phyloP scores from a whole-genome alignment of 2,888 invertebrate species.

The Pheosia tremula region DNA sequence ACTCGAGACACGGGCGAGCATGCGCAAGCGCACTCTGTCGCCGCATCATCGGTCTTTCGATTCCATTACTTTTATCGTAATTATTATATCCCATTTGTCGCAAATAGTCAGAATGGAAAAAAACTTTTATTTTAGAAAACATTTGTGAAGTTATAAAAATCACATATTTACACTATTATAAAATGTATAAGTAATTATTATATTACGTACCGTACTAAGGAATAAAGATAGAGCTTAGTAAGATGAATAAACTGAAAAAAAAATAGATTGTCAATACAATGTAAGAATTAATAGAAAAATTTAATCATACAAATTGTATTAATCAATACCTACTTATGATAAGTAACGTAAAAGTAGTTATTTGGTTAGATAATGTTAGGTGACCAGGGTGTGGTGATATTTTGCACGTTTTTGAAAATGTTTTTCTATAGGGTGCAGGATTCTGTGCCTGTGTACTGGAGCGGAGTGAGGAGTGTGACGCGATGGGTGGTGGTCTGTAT shows the following conservation, averaged over 20 bases:
- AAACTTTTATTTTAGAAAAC: constrained; percentile 64
- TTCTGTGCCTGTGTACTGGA: constrained; percentile 70
- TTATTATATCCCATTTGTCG: constrained; percentile 58
- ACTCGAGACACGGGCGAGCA: not conserved
- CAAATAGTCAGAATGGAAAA: constrained; percentile 47
- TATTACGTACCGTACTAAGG: constrained; percentile 76
- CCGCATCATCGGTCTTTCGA: constrained; percentile 40
- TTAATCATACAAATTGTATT: constrained; percentile 77
- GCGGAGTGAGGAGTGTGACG: constrained; percentile 61
- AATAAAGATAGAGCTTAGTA: constrained; percentile 84
- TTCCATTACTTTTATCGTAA: constrained; percentile 56
- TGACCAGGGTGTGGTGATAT: constrained; percentile 85
- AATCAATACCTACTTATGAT: constrained; percentile 73
- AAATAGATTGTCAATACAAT: constrained; percentile 70
- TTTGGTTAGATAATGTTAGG: constrained; percentile 83
- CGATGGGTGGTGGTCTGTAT: constrained; percentile 67
- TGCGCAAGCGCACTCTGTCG: constrained; percentile 20
- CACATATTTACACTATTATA: constrained; percentile 83
- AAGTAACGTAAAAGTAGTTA: constrained; percentile 76
- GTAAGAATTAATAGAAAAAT: constrained; percentile 77
- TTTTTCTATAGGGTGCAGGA: constrained; percentile 78
- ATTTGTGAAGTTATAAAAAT: constrained; percentile 70
- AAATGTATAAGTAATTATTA: constrained; percentile 70
- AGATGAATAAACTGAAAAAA: constrained; percentile 71
- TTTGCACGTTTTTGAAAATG: constrained; percentile 84